A percentile compares a stretch with the other conserved stretches of the same genome.
Conservation (phyloP, 2,888 invertebrate species). For the Cerastoderma edule region DNA sequence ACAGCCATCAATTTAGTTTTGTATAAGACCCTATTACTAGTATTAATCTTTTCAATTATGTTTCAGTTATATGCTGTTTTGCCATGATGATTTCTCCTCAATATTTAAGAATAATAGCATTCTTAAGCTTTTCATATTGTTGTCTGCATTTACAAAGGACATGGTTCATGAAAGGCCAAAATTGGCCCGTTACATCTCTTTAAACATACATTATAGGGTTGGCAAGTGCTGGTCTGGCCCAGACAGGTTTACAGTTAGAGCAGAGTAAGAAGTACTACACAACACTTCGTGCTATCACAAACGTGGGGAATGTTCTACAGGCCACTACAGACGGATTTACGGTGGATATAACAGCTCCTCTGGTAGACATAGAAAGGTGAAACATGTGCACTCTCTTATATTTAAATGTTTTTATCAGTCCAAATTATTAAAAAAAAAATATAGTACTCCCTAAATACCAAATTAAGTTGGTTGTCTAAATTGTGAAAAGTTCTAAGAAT, state of each 20-base stretch:
- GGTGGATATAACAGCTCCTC: conserved; percentile 68
- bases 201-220: conserved; percentile 64
- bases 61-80: too few species aligned
- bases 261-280: conserved; percentile 63
- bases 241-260: conserved; percentile 59
- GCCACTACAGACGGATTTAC: conserved; percentile 70
- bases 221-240: conserved; percentile 66
- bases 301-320: conserved; percentile 68
- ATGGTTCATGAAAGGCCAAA: too few species aligned
- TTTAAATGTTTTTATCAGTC: too few species aligned
- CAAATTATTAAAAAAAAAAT: too few species aligned
- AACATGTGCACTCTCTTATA: too few species aligned
- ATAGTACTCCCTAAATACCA: too few species aligned
- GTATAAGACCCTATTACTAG: too few species aligned
- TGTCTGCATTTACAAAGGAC: neutral
- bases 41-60: too few species aligned
- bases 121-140: neutral
- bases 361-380: conserved; percentile 62
- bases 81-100: neutral
- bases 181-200: too few species aligned
- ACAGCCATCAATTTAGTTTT: too few species aligned
- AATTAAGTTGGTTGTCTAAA: too few species aligned
- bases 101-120: neutral
- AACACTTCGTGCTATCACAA: conserved; percentile 68
- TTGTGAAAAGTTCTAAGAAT: too few species aligned